Evolutionary conservation across 2,888 invertebrate species (phyloP).

Genomic region (Tanypteryx hageni): DNA sequence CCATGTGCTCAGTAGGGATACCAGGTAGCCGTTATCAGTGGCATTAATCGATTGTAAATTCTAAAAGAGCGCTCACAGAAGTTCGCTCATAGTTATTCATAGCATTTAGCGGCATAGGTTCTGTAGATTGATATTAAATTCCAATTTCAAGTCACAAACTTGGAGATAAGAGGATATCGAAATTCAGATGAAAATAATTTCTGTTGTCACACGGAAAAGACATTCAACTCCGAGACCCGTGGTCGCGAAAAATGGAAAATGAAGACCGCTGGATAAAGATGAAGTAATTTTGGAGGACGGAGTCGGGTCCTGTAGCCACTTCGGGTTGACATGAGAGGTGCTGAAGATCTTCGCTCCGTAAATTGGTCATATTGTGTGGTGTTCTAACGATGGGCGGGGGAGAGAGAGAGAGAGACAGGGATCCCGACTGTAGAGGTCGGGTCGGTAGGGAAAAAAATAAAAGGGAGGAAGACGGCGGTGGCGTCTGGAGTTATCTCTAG

Average conservation of each 20-base stretch:
- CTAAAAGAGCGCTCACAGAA: too few relatives aligned
- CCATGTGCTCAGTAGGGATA: too few relatives aligned
- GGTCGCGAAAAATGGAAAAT: neutral
- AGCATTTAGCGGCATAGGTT: too few relatives aligned
- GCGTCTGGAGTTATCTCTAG: slow-evolving; percentile 59
- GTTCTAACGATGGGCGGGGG: slow-evolving; percentile 30
- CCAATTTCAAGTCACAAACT: too few relatives aligned
- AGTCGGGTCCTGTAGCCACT: slow-evolving; percentile 3
- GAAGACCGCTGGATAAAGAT: neutral
- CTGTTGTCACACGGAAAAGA: too few relatives aligned
- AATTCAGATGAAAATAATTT: too few relatives aligned
- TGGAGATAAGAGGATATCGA: too few relatives aligned
- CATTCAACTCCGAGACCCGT: too few relatives aligned
- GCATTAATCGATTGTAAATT: too few relatives aligned
- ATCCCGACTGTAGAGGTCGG: neutral
- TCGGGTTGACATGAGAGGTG: neutral
- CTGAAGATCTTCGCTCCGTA: slow-evolving; percentile 16
- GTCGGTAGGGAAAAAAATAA: neutral
- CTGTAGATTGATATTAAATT: too few relatives aligned
- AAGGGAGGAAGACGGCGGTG: slow-evolving; percentile 19
- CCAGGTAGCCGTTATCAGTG: too few relatives aligned
- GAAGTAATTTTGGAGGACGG: neutral
- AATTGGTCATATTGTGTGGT: slow-evolving; percentile 59
- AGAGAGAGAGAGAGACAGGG: neutral
- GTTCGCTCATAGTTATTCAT: too few relatives aligned